These are phyloP conservation scores for Xyrichtys novacula DNA, from an alignment of 2,797 vertebrate species.

Conservation along the genomic window DNA sequence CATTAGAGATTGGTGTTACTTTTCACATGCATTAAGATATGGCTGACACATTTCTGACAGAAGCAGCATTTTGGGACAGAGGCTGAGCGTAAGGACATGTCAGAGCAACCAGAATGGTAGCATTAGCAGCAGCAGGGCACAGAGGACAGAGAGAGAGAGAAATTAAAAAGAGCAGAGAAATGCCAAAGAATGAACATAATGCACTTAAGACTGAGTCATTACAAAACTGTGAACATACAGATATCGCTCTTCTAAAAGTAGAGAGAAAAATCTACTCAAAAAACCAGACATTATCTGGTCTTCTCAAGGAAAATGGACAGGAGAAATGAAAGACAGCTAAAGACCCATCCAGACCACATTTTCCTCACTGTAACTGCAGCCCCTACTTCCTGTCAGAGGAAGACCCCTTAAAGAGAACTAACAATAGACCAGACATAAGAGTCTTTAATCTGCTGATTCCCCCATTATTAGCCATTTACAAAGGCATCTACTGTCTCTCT, in stretches of 20 bases:
- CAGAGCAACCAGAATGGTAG: constrained; percentile 76
- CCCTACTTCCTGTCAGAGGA: constrained; percentile 36
- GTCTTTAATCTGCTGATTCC: constrained; percentile 18
- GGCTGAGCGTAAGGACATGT: constrained; percentile 78
- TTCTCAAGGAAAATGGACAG: constrained; percentile 39
- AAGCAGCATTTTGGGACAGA: constrained; percentile 83
- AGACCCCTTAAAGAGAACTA: constrained; percentile 39
- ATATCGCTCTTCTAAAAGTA: constrained; percentile 61
- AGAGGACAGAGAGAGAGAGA: constrained; percentile 50
- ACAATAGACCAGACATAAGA: constrained; percentile 31
- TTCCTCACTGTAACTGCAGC: constrained; percentile 25
- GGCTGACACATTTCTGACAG: constrained; percentile 80
- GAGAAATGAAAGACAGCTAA: constrained; percentile 52
- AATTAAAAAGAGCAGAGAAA: constrained; percentile 49
- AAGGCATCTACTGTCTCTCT: constrained; percentile 1
- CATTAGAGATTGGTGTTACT: constrained; percentile 70
- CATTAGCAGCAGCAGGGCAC: constrained; percentile 81
- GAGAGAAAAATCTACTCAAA: constrained; percentile 60
- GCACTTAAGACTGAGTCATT: constrained; percentile 67
- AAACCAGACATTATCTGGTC: constrained; percentile 51
- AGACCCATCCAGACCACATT: constrained; percentile 16
- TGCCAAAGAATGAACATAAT: constrained; percentile 63
- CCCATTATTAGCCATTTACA: constrained; percentile 8
- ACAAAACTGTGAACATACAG: constrained; percentile 68
- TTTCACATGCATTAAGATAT: constrained; percentile 83